These are phyloP conservation scores for Asobara japonica DNA, from an alignment of 1,140 invertebrate genomes.

Conservation along the genomic window DNA sequence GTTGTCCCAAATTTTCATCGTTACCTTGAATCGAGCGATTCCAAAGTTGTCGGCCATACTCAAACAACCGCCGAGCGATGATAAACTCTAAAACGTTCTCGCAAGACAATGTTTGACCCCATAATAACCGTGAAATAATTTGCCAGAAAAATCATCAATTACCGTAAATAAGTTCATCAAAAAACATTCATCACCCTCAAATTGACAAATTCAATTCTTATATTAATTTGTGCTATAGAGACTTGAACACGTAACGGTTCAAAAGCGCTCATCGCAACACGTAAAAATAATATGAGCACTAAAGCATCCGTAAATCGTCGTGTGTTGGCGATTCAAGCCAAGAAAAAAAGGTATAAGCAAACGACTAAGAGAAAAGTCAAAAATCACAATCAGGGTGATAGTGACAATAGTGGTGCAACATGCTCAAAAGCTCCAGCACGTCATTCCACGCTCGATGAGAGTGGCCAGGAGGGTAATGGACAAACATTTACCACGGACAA, in stretches of 20 bases:
- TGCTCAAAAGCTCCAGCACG: slow-evolving; percentile 66
- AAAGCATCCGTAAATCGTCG: slow-evolving; percentile 88
- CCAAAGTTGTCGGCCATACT: slow-evolving; percentile 53
- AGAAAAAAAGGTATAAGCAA: slow-evolving; percentile 87
- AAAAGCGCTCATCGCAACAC: not conserved
- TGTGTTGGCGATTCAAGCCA: slow-evolving; percentile 87
- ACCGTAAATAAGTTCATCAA: not conserved
- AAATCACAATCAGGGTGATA: slow-evolving; percentile 65
- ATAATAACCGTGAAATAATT: not conserved
- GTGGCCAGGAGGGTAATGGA: slow-evolving; percentile 33
- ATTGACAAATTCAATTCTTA: too few relatives aligned
- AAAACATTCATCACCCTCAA: too few relatives aligned
- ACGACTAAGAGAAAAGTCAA: slow-evolving; percentile 80
- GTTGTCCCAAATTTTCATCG: not conserved
- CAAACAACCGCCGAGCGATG: slow-evolving; percentile 54
- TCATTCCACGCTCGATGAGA: slow-evolving; percentile 36
- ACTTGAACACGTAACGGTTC: not conserved
- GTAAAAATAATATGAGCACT: slow-evolving; percentile 70
- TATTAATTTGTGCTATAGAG: too few relatives aligned
- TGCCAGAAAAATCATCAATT: not conserved
- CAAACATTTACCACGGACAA: slow-evolving; percentile 49
- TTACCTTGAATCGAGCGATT: not conserved
- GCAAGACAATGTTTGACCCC: not conserved
- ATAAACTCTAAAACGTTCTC: not conserved
- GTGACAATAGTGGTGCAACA: slow-evolving; percentile 46